Evolutionary conservation across 2,797 vertebrate species (phyloP), one percentile per base, ranked within the genome.

Genomic region (Esox lucius): DNA sequence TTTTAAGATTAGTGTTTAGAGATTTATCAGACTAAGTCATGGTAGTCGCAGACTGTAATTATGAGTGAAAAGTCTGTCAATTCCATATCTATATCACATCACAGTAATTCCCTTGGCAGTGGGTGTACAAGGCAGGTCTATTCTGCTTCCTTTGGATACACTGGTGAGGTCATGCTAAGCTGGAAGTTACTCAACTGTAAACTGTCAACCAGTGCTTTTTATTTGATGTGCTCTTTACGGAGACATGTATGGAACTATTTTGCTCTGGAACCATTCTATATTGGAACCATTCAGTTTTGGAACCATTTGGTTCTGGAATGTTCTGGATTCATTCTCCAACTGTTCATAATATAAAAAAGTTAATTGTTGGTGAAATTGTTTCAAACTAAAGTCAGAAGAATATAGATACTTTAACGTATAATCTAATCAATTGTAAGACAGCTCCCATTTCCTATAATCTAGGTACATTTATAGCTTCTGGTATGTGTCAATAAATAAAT

Each of bases 391-490:
- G n/a, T 46, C 16, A 42, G 81, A 68, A 66, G 12, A 17, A 35
- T 51, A n/a, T 76, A 79, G 51, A 77, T 67, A 65, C 80, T 86
- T 78, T 70, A 31, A 73, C 67, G 33, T 69, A 68, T 72, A 61
- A 75, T 66, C 82, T 71, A 84, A 51, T 16, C 75, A 61, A 70
- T 83, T 53, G 51, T 39, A 22, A 17, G 3, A 42, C 33, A 59
- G 51, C 79, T 75, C 81, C 80, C 85, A 61, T 26, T 3, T 17
- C 22, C 22, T 22, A 22, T 26, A 56, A 8, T 7, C 53, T 56
- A 56, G n/a, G 73, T 66, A 87, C 76, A 78, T 68, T 75, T 72
- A 89, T 79, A 73, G 53, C 70, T 80, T 33, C 68, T 69, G 77
- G 48, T 74, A n/a, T 26, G 22, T 80, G 64, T 79, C 70, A 82